Evolutionary conservation across 2,113 vertebrate species (phyloP).

Genomic region (Scopus umbretta): DNA sequence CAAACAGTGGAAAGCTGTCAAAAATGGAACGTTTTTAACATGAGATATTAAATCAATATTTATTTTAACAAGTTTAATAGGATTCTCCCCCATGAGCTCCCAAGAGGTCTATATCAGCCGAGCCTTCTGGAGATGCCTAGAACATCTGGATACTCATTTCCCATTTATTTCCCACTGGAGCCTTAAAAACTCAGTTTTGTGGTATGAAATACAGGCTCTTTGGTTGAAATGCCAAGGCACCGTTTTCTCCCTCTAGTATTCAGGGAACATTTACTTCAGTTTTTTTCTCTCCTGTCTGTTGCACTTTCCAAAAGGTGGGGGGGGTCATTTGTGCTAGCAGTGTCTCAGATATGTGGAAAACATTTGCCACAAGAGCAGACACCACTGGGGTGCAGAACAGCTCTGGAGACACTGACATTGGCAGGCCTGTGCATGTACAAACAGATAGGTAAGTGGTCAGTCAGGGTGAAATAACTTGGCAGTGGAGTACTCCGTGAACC

Average conservation of each 20-base stretch:
- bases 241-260: not conserved
- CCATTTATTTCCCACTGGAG: not conserved
- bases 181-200: not conserved
- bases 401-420: not conserved
- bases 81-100: not conserved
- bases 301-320: not conserved
- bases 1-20: not conserved
- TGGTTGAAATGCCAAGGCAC: not conserved
- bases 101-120: not conserved
- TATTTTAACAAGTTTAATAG: slow-evolving; percentile 1
- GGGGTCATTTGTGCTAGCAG: rapidly evolving
- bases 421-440: not conserved
- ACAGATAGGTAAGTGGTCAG: not conserved
- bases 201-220: not conserved
- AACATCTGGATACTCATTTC: not conserved
- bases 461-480: not conserved
- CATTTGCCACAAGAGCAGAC: not conserved
- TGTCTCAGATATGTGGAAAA: not conserved
- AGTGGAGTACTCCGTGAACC: not conserved
- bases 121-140: not conserved
- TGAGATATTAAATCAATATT: not conserved
- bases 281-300: not conserved
- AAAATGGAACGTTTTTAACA: not conserved
- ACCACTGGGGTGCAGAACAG: not conserved
- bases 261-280: not conserved